These are phyloP conservation scores for Ceyx cyanopectus DNA, from an alignment of 2,113 vertebrate genomes.

Conservation along the genomic window DNA sequence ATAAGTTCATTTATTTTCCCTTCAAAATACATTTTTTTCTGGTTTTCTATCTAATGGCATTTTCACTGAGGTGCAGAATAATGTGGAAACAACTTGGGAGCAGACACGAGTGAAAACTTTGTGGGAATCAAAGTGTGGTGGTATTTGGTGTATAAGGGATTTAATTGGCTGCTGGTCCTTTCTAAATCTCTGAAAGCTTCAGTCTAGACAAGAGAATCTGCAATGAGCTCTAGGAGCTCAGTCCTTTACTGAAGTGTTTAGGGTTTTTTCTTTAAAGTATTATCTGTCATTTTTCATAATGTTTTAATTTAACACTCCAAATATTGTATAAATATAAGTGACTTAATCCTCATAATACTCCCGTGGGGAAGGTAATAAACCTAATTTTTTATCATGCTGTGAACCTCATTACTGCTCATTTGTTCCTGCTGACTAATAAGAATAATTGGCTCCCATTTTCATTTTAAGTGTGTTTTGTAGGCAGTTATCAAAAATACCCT, in stretches of 20 bases:
- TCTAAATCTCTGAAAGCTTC: slow-evolving; percentile 24
- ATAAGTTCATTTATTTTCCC: not conserved
- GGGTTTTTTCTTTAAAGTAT: not conserved
- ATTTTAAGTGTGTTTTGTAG: not conserved
- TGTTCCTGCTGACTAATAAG: slow-evolving; percentile 27
- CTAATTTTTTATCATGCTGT: slow-evolving; percentile 23
- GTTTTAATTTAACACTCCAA: slow-evolving; percentile 15
- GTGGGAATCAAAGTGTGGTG: not conserved
- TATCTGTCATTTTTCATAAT: not conserved
- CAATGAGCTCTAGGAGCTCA: not conserved
- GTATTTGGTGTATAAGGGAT: not conserved
- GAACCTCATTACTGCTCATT: slow-evolving; percentile 20
- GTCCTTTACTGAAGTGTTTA: not conserved
- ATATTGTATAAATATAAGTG: not conserved
- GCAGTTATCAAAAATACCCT: slow-evolving; percentile 11
- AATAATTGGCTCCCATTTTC: slow-evolving; percentile 23
- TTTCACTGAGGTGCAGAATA: not conserved
- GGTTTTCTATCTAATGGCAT: not conserved
- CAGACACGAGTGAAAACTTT: not conserved
- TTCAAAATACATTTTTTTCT: not conserved
- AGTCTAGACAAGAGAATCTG: slow-evolving; percentile 38
- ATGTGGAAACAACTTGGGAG: not conserved
- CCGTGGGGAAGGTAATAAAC: slow-evolving; percentile 19
- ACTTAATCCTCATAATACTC: slow-evolving; percentile 6
- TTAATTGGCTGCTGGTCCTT: not conserved